phyloP scores from a whole-genome alignment of 1,140 invertebrate species.

The Trichogramma pretiosum region DNA sequence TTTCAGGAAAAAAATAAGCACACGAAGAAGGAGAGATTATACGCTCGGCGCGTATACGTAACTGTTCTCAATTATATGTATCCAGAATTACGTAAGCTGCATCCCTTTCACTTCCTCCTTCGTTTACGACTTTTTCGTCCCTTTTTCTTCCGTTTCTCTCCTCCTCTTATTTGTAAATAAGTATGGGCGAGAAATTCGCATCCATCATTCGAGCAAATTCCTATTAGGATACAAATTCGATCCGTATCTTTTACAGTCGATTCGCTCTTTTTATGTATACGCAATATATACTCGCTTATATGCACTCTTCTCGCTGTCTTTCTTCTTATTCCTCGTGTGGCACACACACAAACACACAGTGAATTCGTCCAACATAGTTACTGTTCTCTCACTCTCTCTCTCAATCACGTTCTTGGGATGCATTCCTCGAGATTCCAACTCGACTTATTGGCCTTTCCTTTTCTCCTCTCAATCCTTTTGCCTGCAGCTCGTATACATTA shows the following conservation, averaged over 20 bases:
- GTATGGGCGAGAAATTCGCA: constrained; percentile 24
- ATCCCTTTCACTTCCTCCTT: constrained; percentile 11
- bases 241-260: constrained; percentile 2
- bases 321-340: neutral
- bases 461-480: no score
- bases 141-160: no score
- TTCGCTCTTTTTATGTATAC: neutral
- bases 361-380: no score
- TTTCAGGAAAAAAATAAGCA: no score
- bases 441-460: constrained; percentile 9
- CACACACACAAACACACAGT: no score
- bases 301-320: neutral
- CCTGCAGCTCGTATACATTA: no score
- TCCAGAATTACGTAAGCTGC: no score
- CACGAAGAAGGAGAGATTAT: no score
- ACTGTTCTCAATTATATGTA: no score
- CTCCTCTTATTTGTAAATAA: no score
- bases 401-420: constrained; percentile 12
- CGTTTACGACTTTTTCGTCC: no score
- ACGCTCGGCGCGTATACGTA: no score
- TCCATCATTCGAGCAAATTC: constrained; percentile 26
- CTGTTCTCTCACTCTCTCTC: constrained; percentile 2
- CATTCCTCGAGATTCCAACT: constrained; percentile 11
- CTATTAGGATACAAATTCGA: constrained; percentile 16
- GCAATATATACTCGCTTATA: neutral